Evolutionary conservation across 2,113 vertebrate genomes (phyloP).

Genomic region (Anhinga anhinga): DNA sequence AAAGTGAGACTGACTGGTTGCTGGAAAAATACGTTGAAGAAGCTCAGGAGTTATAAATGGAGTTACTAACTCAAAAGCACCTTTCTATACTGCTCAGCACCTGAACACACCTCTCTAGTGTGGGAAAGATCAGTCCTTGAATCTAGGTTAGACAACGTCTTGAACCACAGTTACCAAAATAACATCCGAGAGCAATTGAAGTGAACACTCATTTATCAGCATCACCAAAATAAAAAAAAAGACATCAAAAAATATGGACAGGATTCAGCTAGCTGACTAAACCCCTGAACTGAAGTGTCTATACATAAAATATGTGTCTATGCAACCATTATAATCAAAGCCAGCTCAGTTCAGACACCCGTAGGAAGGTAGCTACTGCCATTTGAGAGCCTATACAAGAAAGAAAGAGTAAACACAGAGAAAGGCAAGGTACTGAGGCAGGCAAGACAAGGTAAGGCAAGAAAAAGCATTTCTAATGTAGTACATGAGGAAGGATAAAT

Average conservation of each 20-base stretch:
- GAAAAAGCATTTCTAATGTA: not conserved
- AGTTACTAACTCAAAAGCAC: not conserved
- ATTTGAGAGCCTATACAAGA: not conserved
- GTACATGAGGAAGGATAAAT: not conserved
- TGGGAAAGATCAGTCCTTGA: not conserved
- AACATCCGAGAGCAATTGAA: not conserved
- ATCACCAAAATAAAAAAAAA: not conserved
- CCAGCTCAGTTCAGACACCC: not conserved
- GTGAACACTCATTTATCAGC: not conserved
- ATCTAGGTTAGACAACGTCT: not conserved
- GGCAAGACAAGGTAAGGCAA: not conserved
- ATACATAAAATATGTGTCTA: accelerated
- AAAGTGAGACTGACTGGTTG: not conserved
- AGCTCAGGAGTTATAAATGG: not conserved
- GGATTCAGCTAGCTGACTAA: not conserved
- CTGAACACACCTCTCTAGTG: not conserved
- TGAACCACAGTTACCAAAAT: not conserved
- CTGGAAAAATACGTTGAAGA: not conserved
- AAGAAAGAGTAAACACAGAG: not conserved
- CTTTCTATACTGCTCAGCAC: not conserved
- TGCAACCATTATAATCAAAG: not conserved
- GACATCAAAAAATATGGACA: not conserved
- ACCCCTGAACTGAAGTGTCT: not conserved
- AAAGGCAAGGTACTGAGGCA: not conserved
- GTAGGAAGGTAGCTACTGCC: not conserved